Conservation (phyloP, 2,888 invertebrate genomes). For the Zelleria hepariella region DNA sequence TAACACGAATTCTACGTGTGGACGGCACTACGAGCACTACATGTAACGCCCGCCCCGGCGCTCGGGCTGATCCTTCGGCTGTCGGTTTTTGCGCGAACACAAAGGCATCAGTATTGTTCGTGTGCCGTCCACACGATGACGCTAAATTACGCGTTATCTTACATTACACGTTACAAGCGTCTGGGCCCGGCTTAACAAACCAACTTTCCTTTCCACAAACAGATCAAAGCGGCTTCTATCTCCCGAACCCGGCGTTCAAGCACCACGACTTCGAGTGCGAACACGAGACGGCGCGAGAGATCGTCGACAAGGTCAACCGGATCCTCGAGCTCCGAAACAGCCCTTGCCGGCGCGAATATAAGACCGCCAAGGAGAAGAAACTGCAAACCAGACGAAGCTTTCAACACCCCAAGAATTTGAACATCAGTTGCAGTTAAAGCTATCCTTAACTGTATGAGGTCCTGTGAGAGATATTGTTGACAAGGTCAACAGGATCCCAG, state of each 20-base stretch:
- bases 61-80: too few relatives aligned
- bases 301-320: slow-evolving; percentile 88
- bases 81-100: too few relatives aligned
- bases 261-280: slow-evolving; percentile 92
- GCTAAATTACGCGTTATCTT: too few relatives aligned
- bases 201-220: slow-evolving; percentile 14
- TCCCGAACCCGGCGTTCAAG: slow-evolving; percentile 73
- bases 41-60: too few relatives aligned
- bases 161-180: too few relatives aligned
- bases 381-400: slow-evolving; percentile 74
- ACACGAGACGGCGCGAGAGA: slow-evolving; percentile 80
- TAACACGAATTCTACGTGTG: too few relatives aligned
- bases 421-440: background rate
- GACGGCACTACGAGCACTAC: too few relatives aligned
- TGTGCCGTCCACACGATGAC: too few relatives aligned
- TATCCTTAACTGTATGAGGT: background rate
- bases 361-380: slow-evolving; percentile 81
- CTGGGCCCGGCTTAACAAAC: too few relatives aligned
- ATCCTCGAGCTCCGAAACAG: slow-evolving; percentile 88
- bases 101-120: too few relatives aligned
- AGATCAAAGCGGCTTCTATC: slow-evolving; percentile 44
- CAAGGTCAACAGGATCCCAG: slow-evolving; percentile 89
- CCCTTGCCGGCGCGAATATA: slow-evolving; percentile 84
- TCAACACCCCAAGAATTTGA: slow-evolving; percentile 24
- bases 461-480: slow-evolving; percentile 79